Base-by-base conservation (phyloP, 64 coral and sea anemone species). In the Stichodactyla mertensii region DNA sequence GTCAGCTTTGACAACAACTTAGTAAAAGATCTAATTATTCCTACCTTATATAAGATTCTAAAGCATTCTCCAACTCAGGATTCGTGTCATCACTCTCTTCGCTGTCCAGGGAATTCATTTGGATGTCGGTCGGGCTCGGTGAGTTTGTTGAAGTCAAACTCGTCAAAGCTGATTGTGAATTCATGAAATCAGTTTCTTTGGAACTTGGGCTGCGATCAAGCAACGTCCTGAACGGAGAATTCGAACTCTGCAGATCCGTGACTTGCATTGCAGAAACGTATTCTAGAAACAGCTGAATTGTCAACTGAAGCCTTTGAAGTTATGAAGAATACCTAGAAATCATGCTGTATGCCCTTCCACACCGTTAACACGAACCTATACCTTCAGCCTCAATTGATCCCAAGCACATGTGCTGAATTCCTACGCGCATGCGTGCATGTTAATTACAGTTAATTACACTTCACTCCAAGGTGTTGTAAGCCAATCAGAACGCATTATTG, bases 11-110 rank as follows among this genome's bases (percentile, higher is more conserved):
- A 74, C 22, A 74, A 74, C 69, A 69, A 69, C 19, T 69, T 4
- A n/a, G n/a, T 5, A 69, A 69, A 7, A 74, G 2, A 23, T 26
- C 23, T 20, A 24, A 70, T 23, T 55, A 10, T 20, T 82, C 45
- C 19, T 80, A 91, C 90, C 90, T 91, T 54, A 91, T 83, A 64
- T 67, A 91, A 8, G 90, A 70, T 55, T 87, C 71, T 14, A 91
- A 51, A 10, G 90, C 90, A 61, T 87, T 86, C 61, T 91, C 90
- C 20, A 91, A 64, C 36, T 86, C 90, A 4, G 78, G 59, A 86
- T 91, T 91, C 4, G 90, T 36, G 23, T 74, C 77, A 24, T 91
- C 90, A 57, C 84, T 80, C 55, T 91, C 90, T 27, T 91, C 90
- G 83, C 57, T 85, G 16, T 85, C 83, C 54, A 85, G 52, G 2